phyloP scores from a whole-genome alignment of 2,888 invertebrate genomes.

The Linnaemya tessellans region DNA sequence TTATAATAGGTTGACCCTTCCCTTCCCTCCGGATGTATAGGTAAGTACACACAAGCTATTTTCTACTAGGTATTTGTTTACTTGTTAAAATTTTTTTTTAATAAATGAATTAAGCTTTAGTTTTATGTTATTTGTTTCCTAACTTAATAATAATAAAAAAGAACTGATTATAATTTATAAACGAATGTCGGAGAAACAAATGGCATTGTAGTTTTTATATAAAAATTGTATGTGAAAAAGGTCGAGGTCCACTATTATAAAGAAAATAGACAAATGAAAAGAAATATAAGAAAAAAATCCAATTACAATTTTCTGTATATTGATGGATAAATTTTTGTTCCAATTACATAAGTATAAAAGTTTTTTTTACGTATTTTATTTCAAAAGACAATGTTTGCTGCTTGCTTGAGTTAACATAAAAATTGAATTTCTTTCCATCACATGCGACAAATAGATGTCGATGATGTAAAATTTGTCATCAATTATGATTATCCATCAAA shows the following conservation, averaged over 20 bases:
- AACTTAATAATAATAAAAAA: slow-evolving; percentile 13
- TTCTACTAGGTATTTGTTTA: slow-evolving; percentile 18
- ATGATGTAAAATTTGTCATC: slow-evolving; percentile 99
- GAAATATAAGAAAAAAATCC: slow-evolving; percentile 42
- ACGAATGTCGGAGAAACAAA: slow-evolving; percentile 57
- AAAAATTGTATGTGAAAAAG: slow-evolving; percentile 78
- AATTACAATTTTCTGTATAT: slow-evolving; percentile 76
- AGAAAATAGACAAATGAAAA: slow-evolving; percentile 66
- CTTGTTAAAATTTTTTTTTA: slow-evolving; percentile 37
- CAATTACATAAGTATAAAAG: slow-evolving; percentile 73
- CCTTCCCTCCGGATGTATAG: slow-evolving; percentile 26
- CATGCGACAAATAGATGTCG: slow-evolving; percentile 90
- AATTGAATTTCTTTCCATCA: slow-evolving; percentile 69
- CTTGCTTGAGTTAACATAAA: slow-evolving; percentile 66
- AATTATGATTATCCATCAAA: slow-evolving; percentile 99
- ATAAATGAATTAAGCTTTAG: slow-evolving; percentile 72
- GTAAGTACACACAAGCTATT: slow-evolving; percentile 56
- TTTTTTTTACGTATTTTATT: slow-evolving; percentile 64
- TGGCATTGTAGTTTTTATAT: slow-evolving; percentile 67
- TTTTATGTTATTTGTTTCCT: slow-evolving; percentile 65
- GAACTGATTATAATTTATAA: slow-evolving; percentile 35
- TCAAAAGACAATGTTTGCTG: slow-evolving; percentile 58
- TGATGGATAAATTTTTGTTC: slow-evolving; percentile 83
- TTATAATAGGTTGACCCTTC: slow-evolving; percentile 53
- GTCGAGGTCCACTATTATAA: slow-evolving; percentile 83